Conservation (phyloP, 2,797 vertebrate genomes). For the Florisuga fusca region DNA sequence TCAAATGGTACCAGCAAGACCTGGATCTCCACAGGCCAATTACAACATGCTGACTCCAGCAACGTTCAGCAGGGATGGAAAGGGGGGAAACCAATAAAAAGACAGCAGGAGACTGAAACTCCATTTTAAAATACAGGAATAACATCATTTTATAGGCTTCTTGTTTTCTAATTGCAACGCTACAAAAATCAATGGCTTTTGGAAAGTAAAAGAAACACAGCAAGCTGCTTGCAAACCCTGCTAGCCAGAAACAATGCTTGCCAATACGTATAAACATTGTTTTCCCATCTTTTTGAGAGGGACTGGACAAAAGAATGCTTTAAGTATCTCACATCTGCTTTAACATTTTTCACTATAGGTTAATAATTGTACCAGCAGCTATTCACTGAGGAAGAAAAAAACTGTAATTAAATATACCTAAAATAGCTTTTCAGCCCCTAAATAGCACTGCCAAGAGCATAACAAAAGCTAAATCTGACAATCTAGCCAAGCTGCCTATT, state of each 20-base stretch:
- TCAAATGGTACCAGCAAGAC: background rate
- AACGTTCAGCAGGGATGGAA: background rate
- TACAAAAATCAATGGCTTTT: constrained; percentile 59
- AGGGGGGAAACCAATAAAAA: constrained; percentile 38
- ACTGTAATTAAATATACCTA: background rate
- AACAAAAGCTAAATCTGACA: background rate
- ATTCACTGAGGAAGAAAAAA: background rate
- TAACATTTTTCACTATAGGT: background rate
- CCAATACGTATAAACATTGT: background rate
- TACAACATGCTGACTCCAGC: constrained; percentile 48
- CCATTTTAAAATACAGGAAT: constrained; percentile 45
- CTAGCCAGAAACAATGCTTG: background rate
- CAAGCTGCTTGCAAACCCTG: background rate
- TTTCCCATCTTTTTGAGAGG: background rate
- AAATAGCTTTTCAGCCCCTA: constrained; percentile 9
- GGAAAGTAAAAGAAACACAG: background rate
- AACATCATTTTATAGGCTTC: constrained; percentile 6
- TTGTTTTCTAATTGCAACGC: constrained; percentile 39
- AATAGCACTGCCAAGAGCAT: background rate
- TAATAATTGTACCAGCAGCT: background rate
- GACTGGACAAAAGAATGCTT: background rate
- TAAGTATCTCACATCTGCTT: background rate
- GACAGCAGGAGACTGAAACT: constrained; percentile 31
- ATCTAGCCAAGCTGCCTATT: background rate
- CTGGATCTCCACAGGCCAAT: constrained; percentile 2